Percentiles rank a stretch among this genome's conserved stretches.
phyloP scores from a whole-genome alignment of 2,888 invertebrate species.

The Agriopis marginaria region DNA sequence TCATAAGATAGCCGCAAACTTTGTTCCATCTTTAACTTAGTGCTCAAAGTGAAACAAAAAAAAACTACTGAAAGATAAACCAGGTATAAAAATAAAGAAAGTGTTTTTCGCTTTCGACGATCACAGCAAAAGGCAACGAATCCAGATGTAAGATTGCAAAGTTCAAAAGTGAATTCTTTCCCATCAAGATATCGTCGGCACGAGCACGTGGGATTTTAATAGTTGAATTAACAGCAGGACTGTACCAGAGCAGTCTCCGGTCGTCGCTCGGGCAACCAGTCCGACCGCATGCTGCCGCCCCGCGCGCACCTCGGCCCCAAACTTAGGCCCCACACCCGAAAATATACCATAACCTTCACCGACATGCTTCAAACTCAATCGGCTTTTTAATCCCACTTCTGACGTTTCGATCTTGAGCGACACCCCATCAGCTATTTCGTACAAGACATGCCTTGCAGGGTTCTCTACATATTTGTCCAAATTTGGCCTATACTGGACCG shows the following conservation, averaged over 20 bases:
- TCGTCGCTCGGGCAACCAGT: constrained; percentile 85
- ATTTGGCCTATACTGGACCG: constrained; percentile 63
- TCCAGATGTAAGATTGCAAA: constrained; percentile 46
- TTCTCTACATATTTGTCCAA: constrained; percentile 76
- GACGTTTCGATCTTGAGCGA: constrained; percentile 47
- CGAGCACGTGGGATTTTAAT: constrained; percentile 68
- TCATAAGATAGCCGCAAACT: too few species aligned
- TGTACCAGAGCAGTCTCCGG: constrained; percentile 79
- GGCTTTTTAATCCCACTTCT: constrained; percentile 46
- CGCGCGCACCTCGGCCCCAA: constrained; percentile 69
- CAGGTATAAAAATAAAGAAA: constrained; percentile 22
- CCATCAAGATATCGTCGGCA: constrained; percentile 49
- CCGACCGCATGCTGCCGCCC: constrained; percentile 71
- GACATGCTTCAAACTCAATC: constrained; percentile 47
- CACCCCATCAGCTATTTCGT: constrained; percentile 73
- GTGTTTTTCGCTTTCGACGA: constrained; percentile 35
- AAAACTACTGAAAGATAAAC: background rate
- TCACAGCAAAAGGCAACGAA: constrained; percentile 26
- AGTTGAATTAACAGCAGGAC: constrained; percentile 65
- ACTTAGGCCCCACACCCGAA: constrained; percentile 61
- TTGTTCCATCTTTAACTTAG: background rate
- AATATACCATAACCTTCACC: constrained; percentile 47
- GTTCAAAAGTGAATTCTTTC: constrained; percentile 55
- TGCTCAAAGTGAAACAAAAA: background rate
- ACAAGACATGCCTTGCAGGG: constrained; percentile 78